These are phyloP conservation scores for Rhinolophus ferrumequinum DNA, from an alignment of 2,113 vertebrate species.

Conservation along the genomic window DNA sequence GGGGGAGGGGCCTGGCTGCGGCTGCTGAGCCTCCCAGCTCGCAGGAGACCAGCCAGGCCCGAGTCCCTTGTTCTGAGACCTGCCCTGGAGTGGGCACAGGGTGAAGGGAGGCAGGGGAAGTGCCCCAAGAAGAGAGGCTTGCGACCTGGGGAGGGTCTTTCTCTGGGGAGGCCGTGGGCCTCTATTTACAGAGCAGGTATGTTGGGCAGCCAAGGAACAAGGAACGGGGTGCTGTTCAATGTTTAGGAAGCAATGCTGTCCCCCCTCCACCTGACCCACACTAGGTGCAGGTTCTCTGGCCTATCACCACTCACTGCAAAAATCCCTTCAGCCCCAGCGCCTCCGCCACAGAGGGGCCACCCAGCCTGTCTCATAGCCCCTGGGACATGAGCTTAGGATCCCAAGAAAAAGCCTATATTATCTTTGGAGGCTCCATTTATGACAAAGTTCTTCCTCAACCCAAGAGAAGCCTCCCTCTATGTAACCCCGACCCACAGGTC, in stretches of 20 bases:
- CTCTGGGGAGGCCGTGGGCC: neutral
- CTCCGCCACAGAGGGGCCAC: neutral
- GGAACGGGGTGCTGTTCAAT: neutral
- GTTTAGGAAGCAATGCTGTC: neutral
- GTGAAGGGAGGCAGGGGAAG: neutral
- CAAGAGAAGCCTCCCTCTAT: neutral
- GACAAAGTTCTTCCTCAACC: neutral
- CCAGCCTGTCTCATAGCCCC: neutral
- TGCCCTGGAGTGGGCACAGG: neutral
- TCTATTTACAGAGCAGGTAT: neutral
- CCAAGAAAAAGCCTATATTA: neutral
- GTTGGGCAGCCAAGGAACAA: neutral
- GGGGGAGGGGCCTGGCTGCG: neutral
- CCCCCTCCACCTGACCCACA: accelerated
- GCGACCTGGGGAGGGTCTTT: neutral
- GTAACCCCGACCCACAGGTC: neutral
- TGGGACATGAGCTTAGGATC: neutral
- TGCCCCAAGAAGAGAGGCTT: neutral
- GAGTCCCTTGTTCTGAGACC: neutral
- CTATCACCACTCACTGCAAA: neutral
- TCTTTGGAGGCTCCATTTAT: neutral
- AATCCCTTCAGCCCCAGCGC: neutral
- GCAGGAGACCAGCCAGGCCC: neutral
- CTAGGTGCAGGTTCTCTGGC: neutral
- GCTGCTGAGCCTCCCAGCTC: neutral